Percentiles rank a stretch among this genome's conserved stretches.
Evolutionary conservation across 2,888 invertebrate genomes (phyloP).

Genomic region (Limnephilus lunatus): DNA sequence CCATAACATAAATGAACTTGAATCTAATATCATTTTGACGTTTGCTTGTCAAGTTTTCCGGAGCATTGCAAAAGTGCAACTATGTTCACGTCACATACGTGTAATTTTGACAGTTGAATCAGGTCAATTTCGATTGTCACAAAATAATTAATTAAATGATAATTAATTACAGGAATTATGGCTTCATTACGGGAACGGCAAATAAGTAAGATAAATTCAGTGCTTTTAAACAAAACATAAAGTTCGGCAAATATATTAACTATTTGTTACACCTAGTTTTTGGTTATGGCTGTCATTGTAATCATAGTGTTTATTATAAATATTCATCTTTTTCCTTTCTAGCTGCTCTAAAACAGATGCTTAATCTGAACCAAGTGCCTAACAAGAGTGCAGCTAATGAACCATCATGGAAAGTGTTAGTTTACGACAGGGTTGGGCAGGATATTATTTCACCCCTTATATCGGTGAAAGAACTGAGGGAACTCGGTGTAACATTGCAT

Average conservation of each 20-base stretch:
- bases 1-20: too few relatives aligned
- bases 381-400: constrained; percentile 87
- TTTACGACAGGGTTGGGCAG: constrained; percentile 97
- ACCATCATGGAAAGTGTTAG: constrained; percentile 96
- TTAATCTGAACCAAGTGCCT: constrained; percentile 91
- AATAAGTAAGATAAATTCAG: constrained; percentile 78
- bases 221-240: not conserved
- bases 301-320: not conserved
- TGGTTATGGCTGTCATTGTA: constrained; percentile 11
- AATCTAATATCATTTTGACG: constrained; percentile 5
- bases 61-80: constrained; percentile 4
- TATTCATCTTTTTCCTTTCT: constrained; percentile 69
- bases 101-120: constrained; percentile 64
- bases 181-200: constrained; percentile 84
- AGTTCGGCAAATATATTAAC: not conserved
- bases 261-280: constrained; percentile 19
- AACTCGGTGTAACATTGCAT: constrained; percentile 97
- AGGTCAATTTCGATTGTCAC: constrained; percentile 20
- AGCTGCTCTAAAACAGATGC: constrained; percentile 97
- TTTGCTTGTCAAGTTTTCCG: constrained; percentile 37
- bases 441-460: constrained; percentile 98
- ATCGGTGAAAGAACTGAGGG: constrained; percentile 95
- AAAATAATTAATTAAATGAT: constrained; percentile 45
- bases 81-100: constrained; percentile 62
- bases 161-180: constrained; percentile 73